Base-by-base conservation (phyloP, 37 sponge, comb jelly and placozoan species). In the Agelas oroides region DNA sequence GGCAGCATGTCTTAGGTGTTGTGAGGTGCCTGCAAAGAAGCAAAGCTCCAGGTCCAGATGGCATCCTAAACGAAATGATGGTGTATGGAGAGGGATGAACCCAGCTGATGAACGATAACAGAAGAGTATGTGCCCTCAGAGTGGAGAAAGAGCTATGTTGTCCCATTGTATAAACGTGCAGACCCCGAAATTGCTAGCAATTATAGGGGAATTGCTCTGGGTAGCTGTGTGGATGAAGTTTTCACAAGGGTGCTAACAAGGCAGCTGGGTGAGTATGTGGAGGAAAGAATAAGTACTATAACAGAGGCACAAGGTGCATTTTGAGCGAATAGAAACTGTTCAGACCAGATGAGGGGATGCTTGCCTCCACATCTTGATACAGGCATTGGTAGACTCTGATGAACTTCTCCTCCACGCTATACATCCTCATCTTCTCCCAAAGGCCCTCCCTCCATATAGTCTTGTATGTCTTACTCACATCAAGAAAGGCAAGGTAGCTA, bases 231-330 rank as follows among this genome's bases (percentile, higher is more conserved):
- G 23, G 78, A 40, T 27, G 37, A 77, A 35, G 46, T 52, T 63
- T 78, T 78, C 61, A 63, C 63, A 36, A 61, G 32, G 36, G 36
- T 78, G n/a, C 36, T 78, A 36, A 63, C 46, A 52, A 39, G 27
- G 24, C 27, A 46, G 35, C 34, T 78, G 41, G 34, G 64, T 36
- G 64, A 37, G 64, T 35, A 36, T 24, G 30, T 64, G 33, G 65
- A 78, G 78, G 46, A 46, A 12, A 23, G 37, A 3, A 63, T 27
- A 19, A n/a, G n/a, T n/a, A n/a, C n/a, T n/a, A 30, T 64, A 30
- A 63, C 36, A 36, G 78, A 78, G 37, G 64, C 46, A 39, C 78
- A 64, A 63, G 62, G 78, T 28, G 78, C 64, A 35, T 61, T 78
- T 61, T 37, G 78, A 35, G 64, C 62, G 54, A 78, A 35, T 37